Evolutionary conservation across 2,888 invertebrate genomes (phyloP).

Genomic region (Eupithecia abbreviata): DNA sequence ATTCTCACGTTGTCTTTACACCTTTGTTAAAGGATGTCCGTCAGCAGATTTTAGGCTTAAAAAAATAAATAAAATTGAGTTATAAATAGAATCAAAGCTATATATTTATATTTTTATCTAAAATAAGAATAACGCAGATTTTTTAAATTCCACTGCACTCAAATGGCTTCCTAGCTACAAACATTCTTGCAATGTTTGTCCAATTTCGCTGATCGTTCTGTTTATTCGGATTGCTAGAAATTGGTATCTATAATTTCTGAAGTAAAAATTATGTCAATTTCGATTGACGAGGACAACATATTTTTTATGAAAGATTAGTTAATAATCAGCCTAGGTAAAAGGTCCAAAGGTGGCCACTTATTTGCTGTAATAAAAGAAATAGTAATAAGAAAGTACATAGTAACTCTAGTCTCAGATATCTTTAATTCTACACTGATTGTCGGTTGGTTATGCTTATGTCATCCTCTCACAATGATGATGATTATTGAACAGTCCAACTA

Average conservation of each 20-base stretch:
- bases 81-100: no score
- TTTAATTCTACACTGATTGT: neutral
- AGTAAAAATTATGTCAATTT: no score
- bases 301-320: neutral
- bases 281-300: neutral
- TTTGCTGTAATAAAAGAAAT: neutral
- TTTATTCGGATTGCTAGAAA: no score
- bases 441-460: neutral
- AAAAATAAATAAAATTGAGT: no score
- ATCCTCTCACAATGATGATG: neutral
- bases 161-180: no score
- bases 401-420: neutral
- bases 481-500: constrained; percentile 38
- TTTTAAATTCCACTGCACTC: no score
- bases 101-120: no score
- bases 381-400: neutral
- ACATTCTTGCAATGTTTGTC: no score
- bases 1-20: neutral
- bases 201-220: no score
- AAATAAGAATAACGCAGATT: no score
- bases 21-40: neutral
- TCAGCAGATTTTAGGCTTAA: no score
- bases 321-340: neutral
- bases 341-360: neutral
- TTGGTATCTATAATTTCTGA: neutral